A percentile compares a stretch with the other conserved stretches of the same genome.
These are phyloP conservation scores for Acrocephalus arundinaceus DNA, from an alignment of 2,113 vertebrate genomes.

Conservation along the genomic window DNA sequence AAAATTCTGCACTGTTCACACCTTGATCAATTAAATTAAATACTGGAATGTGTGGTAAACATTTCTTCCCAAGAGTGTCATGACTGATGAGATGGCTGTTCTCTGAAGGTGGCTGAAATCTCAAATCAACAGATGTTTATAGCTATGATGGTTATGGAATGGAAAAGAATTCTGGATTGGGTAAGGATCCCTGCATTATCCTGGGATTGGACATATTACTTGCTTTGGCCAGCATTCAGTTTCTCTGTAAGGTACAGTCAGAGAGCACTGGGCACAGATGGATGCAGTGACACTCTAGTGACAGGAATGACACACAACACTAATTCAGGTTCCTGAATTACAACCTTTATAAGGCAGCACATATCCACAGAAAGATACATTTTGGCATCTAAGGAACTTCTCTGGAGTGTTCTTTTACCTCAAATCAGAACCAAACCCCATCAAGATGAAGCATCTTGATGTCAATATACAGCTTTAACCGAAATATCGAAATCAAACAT, in stretches of 20 bases:
- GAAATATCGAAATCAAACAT: neutral
- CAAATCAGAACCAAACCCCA: neutral
- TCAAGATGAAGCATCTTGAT: neutral
- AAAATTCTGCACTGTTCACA: neutral
- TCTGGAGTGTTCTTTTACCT: neutral
- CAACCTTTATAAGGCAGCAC: neutral
- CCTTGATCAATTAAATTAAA: neutral
- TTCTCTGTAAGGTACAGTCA: neutral
- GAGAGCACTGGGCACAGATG: neutral
- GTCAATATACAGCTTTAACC: neutral
- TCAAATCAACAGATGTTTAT: neutral
- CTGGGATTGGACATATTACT: neutral
- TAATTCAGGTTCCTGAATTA: neutral
- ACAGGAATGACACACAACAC: neutral
- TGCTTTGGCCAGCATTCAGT: neutral
- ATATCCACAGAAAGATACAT: neutral
- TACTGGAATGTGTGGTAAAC: neutral
- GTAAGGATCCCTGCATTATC: neutral
- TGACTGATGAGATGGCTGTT: neutral
- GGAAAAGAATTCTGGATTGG: neutral
- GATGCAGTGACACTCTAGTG: neutral
- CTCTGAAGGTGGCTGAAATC: neutral
- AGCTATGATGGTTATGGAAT: neutral
- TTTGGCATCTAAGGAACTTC: neutral
- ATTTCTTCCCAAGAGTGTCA: neutral